Conservation (phyloP, 2,113 vertebrate genomes). For the Carettochelys insculpta region DNA sequence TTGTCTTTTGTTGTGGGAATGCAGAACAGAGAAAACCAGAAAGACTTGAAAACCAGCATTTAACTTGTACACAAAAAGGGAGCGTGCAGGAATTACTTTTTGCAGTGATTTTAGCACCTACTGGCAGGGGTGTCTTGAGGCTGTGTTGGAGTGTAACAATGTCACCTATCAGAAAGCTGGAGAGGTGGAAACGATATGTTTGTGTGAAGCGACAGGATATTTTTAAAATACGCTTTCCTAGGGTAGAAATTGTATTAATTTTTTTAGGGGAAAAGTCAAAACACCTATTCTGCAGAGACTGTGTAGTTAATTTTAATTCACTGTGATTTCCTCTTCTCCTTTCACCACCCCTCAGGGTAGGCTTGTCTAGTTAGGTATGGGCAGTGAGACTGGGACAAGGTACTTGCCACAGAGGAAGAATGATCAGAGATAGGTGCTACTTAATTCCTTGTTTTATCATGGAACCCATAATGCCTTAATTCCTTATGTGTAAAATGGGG, state of each 20-base stretch:
- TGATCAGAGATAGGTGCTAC: neutral
- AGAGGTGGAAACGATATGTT: neutral
- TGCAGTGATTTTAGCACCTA: accelerated
- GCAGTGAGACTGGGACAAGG: neutral
- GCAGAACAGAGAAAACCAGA: neutral
- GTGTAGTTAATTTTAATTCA: neutral
- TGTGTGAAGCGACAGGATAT: neutral
- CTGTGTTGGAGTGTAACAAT: neutral
- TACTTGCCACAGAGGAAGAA: accelerated
- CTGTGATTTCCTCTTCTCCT: neutral
- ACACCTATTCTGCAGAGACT: neutral
- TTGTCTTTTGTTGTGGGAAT: neutral
- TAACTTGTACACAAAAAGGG: neutral
- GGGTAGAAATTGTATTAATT: neutral
- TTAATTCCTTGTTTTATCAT: neutral
- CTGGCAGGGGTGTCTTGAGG: neutral
- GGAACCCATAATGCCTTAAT: neutral
- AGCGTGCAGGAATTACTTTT: neutral
- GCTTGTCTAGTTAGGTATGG: neutral
- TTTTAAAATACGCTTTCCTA: neutral
- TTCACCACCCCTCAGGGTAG: neutral
- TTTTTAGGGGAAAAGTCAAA: neutral
- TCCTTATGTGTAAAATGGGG: neutral
- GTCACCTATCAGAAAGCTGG: neutral
- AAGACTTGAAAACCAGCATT: neutral